These are phyloP conservation scores for Coturnix japonica DNA, from an alignment of 2,113 vertebrate genomes.

Conservation along the genomic window DNA sequence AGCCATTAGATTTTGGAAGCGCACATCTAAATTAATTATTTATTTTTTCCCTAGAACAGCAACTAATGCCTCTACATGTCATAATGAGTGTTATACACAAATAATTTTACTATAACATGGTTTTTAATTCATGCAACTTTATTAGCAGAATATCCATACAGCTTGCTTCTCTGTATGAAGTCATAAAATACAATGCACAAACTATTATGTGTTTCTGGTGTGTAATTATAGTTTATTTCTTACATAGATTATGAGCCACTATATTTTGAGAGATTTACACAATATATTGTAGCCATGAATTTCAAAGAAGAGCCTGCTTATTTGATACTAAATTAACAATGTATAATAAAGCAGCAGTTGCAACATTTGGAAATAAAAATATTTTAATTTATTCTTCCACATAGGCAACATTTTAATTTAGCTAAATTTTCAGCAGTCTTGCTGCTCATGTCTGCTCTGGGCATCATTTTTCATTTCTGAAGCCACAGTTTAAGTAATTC, in stretches of 20 bases:
- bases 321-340: background rate
- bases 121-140: background rate
- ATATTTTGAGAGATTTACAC: background rate
- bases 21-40: background rate
- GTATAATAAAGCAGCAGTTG: background rate
- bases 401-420: background rate
- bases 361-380: background rate
- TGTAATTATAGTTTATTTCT: background rate
- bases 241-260: background rate
- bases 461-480: background rate
- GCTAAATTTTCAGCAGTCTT: background rate
- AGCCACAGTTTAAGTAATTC: background rate
- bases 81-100: background rate
- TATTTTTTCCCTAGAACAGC: background rate
- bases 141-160: background rate
- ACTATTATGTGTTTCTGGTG: background rate
- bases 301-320: background rate
- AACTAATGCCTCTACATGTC: background rate
- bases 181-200: background rate
- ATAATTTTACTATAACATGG: background rate
- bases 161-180: background rate
- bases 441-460: background rate
- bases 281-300: accelerated
- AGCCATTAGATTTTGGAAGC: background rate
- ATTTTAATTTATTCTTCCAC: background rate